Evolutionary conservation across 2,797 vertebrate genomes (phyloP).

Genomic region (Urosaurus nigricauda): DNA sequence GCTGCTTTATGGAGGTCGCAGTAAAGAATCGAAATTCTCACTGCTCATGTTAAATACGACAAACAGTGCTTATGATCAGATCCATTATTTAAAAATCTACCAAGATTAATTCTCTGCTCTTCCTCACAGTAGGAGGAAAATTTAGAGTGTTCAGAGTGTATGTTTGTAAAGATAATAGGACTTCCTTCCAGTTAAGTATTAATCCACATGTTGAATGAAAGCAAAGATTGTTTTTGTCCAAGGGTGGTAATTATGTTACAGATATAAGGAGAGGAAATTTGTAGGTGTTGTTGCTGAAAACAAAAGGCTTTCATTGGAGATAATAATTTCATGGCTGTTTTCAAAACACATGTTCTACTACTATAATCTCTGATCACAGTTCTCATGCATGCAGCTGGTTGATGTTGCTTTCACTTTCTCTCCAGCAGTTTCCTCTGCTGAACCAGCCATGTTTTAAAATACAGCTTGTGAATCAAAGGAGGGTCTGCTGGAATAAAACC

Average conservation of each 20-base stretch:
- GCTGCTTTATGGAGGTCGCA: neutral
- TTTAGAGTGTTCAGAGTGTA: neutral
- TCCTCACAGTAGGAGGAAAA: neutral
- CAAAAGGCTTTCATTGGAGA: neutral
- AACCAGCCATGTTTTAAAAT: neutral
- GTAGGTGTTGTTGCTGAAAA: conserved; percentile 3
- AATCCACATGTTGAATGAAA: neutral
- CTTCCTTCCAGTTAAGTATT: neutral
- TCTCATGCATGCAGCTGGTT: neutral
- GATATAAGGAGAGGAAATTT: neutral
- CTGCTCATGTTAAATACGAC: neutral
- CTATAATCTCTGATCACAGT: neutral
- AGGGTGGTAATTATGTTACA: neutral
- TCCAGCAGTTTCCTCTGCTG: neutral
- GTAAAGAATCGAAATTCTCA: neutral
- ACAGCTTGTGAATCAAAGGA: neutral
- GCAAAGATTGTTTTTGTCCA: conserved; percentile 7
- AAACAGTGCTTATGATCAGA: neutral
- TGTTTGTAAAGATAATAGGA: neutral
- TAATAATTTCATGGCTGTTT: neutral
- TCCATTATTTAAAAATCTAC: conserved; percentile 5
- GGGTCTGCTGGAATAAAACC: neutral
- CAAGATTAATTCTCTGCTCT: neutral
- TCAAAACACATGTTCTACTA: neutral
- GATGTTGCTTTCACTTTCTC: neutral